These are phyloP conservation scores for Seriola aureovittata DNA, from an alignment of 2,113 vertebrate species.

Conservation along the genomic window DNA sequence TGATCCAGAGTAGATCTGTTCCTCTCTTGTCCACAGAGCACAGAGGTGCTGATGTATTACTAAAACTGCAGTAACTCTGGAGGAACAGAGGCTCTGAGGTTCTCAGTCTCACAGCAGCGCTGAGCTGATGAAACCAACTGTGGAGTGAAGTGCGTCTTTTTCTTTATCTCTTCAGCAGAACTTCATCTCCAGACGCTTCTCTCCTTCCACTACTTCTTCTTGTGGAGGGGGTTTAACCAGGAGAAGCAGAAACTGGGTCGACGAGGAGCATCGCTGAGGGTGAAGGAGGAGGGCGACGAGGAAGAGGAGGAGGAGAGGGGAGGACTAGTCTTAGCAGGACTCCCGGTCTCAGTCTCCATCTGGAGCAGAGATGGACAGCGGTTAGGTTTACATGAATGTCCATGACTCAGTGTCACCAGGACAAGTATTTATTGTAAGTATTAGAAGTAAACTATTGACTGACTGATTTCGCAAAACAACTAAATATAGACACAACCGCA, in stretches of 20 bases:
- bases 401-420: neutral
- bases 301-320: slow-evolving; percentile 30
- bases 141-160: neutral
- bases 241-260: slow-evolving; percentile 73
- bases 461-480: too few relatives aligned
- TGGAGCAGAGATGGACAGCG: slow-evolving; percentile 20
- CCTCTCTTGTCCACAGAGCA: neutral
- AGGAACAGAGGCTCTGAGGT: too few relatives aligned
- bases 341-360: slow-evolving; percentile 31
- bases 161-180: neutral
- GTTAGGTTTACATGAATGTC: neutral
- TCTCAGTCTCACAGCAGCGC: neutral
- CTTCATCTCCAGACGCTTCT: neutral
- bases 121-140: neutral
- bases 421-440: too few relatives aligned
- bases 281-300: slow-evolving; percentile 1
- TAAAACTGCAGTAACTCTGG: neutral
- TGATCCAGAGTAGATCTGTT: slow-evolving; percentile 3
- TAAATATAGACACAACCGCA: too few relatives aligned
- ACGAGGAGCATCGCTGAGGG: slow-evolving; percentile 29
- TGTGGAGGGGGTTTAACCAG: slow-evolving; percentile 67
- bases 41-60: neutral
- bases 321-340: slow-evolving; percentile 35
- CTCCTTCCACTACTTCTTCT: slow-evolving; percentile 47
- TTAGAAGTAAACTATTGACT: too few relatives aligned